Evolutionary conservation across 2,113 vertebrate genomes (phyloP).

Genomic region (Leucoraja erinaceus): DNA sequence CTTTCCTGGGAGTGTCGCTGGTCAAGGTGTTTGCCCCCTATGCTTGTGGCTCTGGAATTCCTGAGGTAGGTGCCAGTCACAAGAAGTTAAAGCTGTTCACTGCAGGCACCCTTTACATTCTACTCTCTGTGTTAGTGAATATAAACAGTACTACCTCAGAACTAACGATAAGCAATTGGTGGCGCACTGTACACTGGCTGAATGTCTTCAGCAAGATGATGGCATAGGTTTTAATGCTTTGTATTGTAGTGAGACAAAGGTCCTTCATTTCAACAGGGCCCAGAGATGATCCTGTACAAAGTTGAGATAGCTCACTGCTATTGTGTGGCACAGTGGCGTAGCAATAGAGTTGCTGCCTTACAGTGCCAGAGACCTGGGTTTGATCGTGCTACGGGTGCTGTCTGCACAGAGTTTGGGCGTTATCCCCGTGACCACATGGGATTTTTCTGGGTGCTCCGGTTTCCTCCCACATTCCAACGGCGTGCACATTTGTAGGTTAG

Average conservation of each 20-base stretch:
- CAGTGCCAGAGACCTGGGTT: too few species aligned
- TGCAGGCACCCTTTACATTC: neutral
- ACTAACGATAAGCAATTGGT: neutral
- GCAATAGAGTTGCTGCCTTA: too few species aligned
- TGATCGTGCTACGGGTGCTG: too few species aligned
- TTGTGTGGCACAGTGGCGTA: too few species aligned
- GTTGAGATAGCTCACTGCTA: neutral
- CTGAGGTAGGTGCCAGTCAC: conserved; percentile 69
- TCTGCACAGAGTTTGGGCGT: too few species aligned
- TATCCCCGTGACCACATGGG: too few species aligned
- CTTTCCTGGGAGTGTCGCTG: conserved; percentile 90
- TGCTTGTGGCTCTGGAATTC: conserved; percentile 94
- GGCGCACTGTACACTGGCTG: neutral
- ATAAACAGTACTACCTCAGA: neutral
- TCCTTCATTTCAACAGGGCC: neutral
- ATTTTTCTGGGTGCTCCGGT: too few species aligned
- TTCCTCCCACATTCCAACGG: too few species aligned
- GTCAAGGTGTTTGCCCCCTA: conserved; percentile 94
- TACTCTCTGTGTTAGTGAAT: neutral
- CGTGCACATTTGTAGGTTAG: too few species aligned
- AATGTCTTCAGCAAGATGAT: neutral
- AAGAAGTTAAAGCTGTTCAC: neutral
- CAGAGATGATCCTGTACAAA: neutral
- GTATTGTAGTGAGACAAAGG: neutral
- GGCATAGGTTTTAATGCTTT: neutral